Base-by-base conservation (phyloP, 2,113 vertebrate genomes). In the Dendrocopos noguchii region DNA sequence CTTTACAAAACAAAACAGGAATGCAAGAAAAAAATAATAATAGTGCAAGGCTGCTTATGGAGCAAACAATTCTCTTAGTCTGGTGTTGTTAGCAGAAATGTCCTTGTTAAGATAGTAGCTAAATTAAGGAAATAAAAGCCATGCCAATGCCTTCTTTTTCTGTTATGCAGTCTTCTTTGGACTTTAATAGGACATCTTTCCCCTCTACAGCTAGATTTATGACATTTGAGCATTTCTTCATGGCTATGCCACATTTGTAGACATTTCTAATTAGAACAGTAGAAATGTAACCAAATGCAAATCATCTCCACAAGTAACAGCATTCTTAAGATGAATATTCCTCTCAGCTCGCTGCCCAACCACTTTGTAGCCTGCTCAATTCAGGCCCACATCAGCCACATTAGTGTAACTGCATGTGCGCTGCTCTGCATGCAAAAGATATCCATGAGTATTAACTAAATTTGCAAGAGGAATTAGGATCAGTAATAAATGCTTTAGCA, bases 401-500 rank as follows among this genome's bases (percentile, higher is more conserved):
- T 93, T 82, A 84, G 59, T 90, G 82, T 85, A 93, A 93, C 61
- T 77, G 93, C 89, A 89, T 95, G 95, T 95, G 77, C 94, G 90
- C 93, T 97, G 34, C 71, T 98, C 97, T 97, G 95, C 96, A 97
- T 97, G 97, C 96, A 97, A 96, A 97, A 97, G 92, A 96, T 97
- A 97, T 97, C 96, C 91, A 95, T 92, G 95, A 97, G 97, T 96
- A 96, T 97, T 97, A 97, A 97, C 96, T 97, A 98, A 97, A 95
- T 97, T 97, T 97, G 94, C 97, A 97, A 95, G 95, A 98, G 84
- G 96, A 98, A 97, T 98, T 97, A 97, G 88, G 95, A 96, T 96
- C 96, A 52, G 77, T 97, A 98, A 97, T 97, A 98, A 97, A 98
- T 97, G 96, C 95, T 96, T 97, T 92, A 92, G 96, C 96, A 97